Base-by-base conservation (phyloP, 37 sponge, comb jelly and placozoan genomes). In the Bolinopsis microptera region DNA sequence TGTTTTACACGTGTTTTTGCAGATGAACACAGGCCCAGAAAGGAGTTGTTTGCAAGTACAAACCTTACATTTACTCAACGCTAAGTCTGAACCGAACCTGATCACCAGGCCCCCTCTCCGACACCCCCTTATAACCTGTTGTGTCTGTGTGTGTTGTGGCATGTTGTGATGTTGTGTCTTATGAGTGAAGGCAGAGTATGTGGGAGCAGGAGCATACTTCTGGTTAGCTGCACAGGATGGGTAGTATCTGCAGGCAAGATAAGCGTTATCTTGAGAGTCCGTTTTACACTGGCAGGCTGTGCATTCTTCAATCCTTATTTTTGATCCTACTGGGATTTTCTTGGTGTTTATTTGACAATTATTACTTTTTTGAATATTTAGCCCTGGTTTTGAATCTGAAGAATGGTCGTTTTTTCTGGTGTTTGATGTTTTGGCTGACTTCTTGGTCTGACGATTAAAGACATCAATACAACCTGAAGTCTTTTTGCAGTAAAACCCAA, bases 401-500 rank as follows among this genome's bases (percentile, higher is more conserved):
- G n/a, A n/a, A 13, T 48, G 61, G 9, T 13, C 61, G 61, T 13
- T 48, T 5, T 5, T 18, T 13, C 61, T n/a, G 5, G 75, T 28
- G 26, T n/a, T 72, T n/a, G 75, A n/a, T 8, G 31, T 72, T n/a
- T 5, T 72, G 3, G 26, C 75, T 72, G 75, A 23, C 18, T 72
- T 72, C 3, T n/a, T 8, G 2, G 13, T 21, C 3, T 72, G 26
- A 23, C 5, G 75, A 28, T 30, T 72, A 28, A 72, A 30, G 3
- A 23, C 31, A 30, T 72, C 75, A n/a, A 30, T 21, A 28, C 75
- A 72, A 8, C 31, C 75, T 21, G 75, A n/a, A 8, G 26, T n/a
- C 31, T n/a, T 28, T 21, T 72, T 72, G 31, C 75, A 72, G 75
- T 72, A 72, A 28, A 72, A 72, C 75, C 75, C 75, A 21, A 28